A percentile compares a stretch with the other conserved stretches of the same genome.
Conservation (phyloP, 1,140 invertebrate species). For the Megalopta genalis region DNA sequence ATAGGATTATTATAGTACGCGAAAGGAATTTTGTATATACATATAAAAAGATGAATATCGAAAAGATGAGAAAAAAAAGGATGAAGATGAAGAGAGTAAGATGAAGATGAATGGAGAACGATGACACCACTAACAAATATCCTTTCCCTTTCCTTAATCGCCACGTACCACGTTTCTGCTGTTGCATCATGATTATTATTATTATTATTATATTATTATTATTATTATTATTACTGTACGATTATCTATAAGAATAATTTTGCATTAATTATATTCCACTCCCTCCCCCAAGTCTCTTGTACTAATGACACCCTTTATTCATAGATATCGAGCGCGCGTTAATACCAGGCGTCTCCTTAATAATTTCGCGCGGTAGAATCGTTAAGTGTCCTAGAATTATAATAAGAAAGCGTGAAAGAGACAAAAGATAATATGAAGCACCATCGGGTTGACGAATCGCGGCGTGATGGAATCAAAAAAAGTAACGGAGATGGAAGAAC, state of each 20-base stretch:
- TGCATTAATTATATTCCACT: constrained; percentile 57
- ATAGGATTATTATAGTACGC: constrained; percentile 3
- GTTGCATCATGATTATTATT: constrained; percentile 63
- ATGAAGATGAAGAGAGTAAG: neutral
- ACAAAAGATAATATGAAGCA: constrained; percentile 17
- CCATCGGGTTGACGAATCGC: constrained; percentile 30
- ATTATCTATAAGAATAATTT: constrained; percentile 61
- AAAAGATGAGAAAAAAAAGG: constrained; percentile 20
- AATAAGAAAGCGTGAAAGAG: constrained; percentile 28
- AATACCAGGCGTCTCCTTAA: constrained; percentile 32
- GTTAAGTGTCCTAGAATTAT: constrained; percentile 49
- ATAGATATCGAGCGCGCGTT: constrained; percentile 29
- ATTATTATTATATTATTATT: constrained; percentile 64
- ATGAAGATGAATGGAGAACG: neutral
- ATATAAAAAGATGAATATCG: constrained; percentile 17
- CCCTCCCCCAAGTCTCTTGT: constrained; percentile 35
- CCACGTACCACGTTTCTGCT: constrained; percentile 50
- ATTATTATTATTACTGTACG: constrained; percentile 59
- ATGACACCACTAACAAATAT: constrained; percentile 35
- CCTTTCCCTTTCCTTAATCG: constrained; percentile 49
- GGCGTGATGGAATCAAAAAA: constrained; percentile 4
- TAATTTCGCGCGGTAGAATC: constrained; percentile 43
- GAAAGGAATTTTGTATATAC: constrained; percentile 45
- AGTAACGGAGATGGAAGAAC: neutral
- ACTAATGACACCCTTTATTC: constrained; percentile 44